Percentiles rank a stretch among this genome's conserved stretches.
These are phyloP conservation scores for Lithobates pipiens DNA, from an alignment of 2,797 vertebrate genomes.

Conservation along the genomic window DNA sequence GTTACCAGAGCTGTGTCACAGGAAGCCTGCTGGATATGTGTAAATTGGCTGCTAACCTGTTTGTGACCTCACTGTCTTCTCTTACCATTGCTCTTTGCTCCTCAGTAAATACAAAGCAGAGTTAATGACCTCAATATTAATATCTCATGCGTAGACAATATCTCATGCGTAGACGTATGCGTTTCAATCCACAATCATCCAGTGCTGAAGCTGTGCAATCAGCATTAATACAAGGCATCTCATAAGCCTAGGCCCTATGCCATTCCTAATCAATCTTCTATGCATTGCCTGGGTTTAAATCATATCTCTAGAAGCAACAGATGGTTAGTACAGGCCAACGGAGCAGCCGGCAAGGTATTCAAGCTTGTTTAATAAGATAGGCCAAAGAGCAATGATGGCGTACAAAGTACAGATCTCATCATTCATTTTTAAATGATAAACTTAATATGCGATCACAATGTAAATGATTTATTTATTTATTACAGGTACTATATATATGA, in stretches of 20 bases:
- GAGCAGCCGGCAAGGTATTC: no score
- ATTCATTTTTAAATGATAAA: no score
- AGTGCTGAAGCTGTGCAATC: conserved; percentile 4
- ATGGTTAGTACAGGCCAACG: no score
- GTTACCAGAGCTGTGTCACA: conserved; percentile 67
- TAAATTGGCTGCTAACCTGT: conserved; percentile 76
- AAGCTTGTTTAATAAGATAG: no score
- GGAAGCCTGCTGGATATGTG: conserved; percentile 69
- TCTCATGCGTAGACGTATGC: not conserved
- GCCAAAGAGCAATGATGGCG: not conserved
- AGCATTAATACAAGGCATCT: not conserved
- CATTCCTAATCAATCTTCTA: not conserved
- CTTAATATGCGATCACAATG: no score
- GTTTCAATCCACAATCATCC: not conserved
- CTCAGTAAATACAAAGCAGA: conserved; percentile 11
- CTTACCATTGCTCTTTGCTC: conserved; percentile 66
- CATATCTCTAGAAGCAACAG: not conserved
- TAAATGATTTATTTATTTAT: no score
- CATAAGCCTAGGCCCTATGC: not conserved
- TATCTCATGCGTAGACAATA: not conserved
- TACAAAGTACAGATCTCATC: not conserved
- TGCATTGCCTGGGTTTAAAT: not conserved
- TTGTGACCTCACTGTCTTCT: conserved; percentile 72
- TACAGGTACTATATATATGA: no score
- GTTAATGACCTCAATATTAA: conserved; percentile 19